Percentiles rank a stretch among this genome's conserved stretches.
Conservation (phyloP, 1,140 invertebrate genomes). For the Drosophila sturtevanti region DNA sequence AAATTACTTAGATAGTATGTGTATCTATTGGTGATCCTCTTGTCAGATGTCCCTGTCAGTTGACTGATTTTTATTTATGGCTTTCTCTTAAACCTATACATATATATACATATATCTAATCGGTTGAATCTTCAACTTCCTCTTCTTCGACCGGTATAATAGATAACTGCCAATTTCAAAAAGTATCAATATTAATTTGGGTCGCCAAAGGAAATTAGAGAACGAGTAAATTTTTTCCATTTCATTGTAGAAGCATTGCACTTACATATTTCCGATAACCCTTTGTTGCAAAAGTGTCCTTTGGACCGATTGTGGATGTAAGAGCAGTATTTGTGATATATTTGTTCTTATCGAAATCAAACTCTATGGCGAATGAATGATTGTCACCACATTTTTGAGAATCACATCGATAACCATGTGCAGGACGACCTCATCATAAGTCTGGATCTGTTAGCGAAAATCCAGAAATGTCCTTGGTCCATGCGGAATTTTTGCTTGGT, state of each 20-base stretch:
- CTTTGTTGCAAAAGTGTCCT: constrained; percentile 97
- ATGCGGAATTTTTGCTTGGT: no score
- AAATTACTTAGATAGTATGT: no score
- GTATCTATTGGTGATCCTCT: no score
- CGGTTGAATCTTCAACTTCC: no score
- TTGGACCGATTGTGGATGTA: constrained; percentile 93
- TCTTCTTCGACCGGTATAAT: constrained; percentile 97
- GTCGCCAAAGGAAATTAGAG: constrained; percentile 97
- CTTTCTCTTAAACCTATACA: no score
- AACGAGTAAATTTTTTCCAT: constrained; percentile 99
- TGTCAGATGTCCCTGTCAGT: no score
- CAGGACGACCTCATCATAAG: constrained; percentile 97
- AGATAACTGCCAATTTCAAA: constrained; percentile 98
- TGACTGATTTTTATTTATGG: constrained; percentile 69
- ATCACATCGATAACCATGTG: constrained; percentile 96
- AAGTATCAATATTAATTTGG: constrained; percentile 92
- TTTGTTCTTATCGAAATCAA: constrained; percentile 97
- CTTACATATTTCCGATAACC: constrained; percentile 98
- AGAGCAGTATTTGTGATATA: constrained; percentile 97
- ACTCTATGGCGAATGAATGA: constrained; percentile 88
- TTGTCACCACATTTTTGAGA: constrained; percentile 89
- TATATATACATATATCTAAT: no score
- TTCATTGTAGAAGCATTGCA: constrained; percentile 96
- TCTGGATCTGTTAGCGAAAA: constrained; percentile 98
- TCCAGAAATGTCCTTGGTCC: constrained; percentile 95